Evolutionary conservation across 1,140 invertebrate species (phyloP).

Genomic region (Dendrolimus punctatus): DNA sequence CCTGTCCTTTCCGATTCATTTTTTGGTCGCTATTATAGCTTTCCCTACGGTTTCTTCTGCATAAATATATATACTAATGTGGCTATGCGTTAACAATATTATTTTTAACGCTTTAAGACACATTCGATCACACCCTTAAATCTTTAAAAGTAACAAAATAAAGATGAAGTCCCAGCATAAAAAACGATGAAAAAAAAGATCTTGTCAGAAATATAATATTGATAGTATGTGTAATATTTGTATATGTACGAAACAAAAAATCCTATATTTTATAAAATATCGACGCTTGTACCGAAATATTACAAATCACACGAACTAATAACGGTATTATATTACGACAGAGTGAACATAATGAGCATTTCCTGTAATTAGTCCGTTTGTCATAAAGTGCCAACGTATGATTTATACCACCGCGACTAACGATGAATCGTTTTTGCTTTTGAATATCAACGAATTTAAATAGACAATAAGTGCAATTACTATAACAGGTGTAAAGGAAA

Average conservation of each 20-base stretch:
- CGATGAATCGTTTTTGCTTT: neutral
- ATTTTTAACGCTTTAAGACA: too few relatives aligned
- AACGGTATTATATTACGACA: slow-evolving; percentile 34
- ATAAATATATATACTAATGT: neutral
- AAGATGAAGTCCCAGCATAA: too few relatives aligned
- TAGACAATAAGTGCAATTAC: neutral
- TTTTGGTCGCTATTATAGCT: slow-evolving; percentile 16
- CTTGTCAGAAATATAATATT: too few relatives aligned
- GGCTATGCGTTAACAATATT: too few relatives aligned
- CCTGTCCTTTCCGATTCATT: slow-evolving; percentile 37
- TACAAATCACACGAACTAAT: slow-evolving; percentile 27
- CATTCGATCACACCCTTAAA: too few relatives aligned
- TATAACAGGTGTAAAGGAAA: neutral
- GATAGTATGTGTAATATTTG: too few relatives aligned
- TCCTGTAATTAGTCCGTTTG: slow-evolving; percentile 50
- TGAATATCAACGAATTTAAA: slow-evolving; percentile 11
- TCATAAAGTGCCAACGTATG: slow-evolving; percentile 7
- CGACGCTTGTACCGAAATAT: neutral
- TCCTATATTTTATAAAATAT: slow-evolving; percentile 2
- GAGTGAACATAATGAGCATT: slow-evolving; percentile 29
- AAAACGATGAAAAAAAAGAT: too few relatives aligned
- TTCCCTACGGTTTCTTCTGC: slow-evolving; percentile 11
- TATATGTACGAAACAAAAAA: too few relatives aligned
- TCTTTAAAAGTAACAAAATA: too few relatives aligned
- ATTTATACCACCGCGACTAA: too few relatives aligned